These are phyloP conservation scores for Synaphobranchus kaupii DNA, from an alignment of 2,797 vertebrate genomes.

Conservation along the genomic window DNA sequence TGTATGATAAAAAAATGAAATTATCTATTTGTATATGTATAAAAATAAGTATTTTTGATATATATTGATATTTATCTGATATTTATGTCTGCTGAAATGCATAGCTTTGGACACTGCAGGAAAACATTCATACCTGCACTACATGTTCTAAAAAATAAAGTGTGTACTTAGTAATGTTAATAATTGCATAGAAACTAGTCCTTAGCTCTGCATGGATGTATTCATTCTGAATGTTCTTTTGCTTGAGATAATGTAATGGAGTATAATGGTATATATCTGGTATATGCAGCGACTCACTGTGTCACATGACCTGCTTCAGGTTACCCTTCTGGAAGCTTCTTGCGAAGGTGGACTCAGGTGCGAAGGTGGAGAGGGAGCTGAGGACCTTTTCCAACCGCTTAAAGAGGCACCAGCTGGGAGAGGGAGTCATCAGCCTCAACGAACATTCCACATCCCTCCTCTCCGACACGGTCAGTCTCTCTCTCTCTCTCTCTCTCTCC, in stretches of 20 bases:
- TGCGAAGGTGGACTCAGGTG: conserved; percentile 68
- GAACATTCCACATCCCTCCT: conserved; percentile 84
- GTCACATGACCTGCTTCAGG: conserved; percentile 55
- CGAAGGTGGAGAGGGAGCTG: conserved; percentile 81
- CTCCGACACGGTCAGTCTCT: conserved; percentile 56
- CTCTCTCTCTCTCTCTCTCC: neutral
- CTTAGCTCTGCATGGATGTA: too few species aligned
- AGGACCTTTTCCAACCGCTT: conserved; percentile 80
- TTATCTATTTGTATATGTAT: too few species aligned
- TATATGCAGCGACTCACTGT: neutral
- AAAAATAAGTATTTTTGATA: too few species aligned
- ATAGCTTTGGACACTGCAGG: too few species aligned
- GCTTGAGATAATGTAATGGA: neutral
- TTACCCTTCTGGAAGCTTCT: conserved; percentile 81
- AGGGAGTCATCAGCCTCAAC: conserved; percentile 82
- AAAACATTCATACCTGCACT: too few species aligned
- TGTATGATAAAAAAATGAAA: too few species aligned
- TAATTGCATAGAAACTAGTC: too few species aligned
- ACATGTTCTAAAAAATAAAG: too few species aligned
- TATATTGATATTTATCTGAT: too few species aligned
- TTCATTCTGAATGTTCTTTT: neutral
- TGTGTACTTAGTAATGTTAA: too few species aligned
- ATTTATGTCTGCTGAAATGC: too few species aligned
- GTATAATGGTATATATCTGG: neutral
- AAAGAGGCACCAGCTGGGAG: conserved; percentile 76